Conservation (phyloP, 2,113 vertebrate genomes). For the Chamaea fasciata region DNA sequence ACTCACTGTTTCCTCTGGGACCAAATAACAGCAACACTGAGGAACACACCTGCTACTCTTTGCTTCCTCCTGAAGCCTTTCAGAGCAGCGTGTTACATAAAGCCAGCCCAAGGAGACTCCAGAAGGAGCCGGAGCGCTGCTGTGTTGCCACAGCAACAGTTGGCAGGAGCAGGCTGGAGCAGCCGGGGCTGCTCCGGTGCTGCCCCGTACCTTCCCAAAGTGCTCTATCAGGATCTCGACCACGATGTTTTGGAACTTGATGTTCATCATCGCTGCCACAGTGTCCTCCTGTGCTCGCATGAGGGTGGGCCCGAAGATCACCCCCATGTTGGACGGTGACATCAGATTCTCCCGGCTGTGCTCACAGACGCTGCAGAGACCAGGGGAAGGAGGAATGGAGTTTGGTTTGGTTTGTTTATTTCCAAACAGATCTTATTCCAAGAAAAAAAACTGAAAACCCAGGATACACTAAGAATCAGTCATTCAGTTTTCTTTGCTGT, state of each 20-base stretch:
- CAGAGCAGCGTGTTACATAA: neutral
- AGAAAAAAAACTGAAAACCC: neutral
- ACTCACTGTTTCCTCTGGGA: neutral
- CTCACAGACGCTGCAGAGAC: conserved; percentile 81
- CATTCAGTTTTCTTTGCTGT: neutral
- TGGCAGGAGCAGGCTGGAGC: neutral
- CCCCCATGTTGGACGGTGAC: conserved; percentile 95
- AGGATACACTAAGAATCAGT: neutral
- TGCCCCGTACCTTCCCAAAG: conserved; percentile 81
- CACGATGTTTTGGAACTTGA: conserved; percentile 98
- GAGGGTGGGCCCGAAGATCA: conserved; percentile 93
- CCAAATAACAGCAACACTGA: neutral
- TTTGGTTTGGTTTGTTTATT: neutral
- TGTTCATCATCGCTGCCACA: conserved; percentile 96
- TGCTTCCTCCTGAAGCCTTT: neutral
- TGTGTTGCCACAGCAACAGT: neutral
- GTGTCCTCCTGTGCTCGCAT: conserved; percentile 95
- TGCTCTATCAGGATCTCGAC: conserved; percentile 95
- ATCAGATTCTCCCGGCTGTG: conserved; percentile 90
- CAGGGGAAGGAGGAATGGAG: neutral
- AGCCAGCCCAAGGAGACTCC: neutral
- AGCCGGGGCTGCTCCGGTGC: neutral
- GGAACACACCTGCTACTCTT: neutral
- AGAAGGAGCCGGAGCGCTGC: neutral
- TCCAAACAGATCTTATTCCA: neutral